These are phyloP conservation scores for Acleris sparsana DNA, from an alignment of 2,888 invertebrate species.

Conservation along the genomic window DNA sequence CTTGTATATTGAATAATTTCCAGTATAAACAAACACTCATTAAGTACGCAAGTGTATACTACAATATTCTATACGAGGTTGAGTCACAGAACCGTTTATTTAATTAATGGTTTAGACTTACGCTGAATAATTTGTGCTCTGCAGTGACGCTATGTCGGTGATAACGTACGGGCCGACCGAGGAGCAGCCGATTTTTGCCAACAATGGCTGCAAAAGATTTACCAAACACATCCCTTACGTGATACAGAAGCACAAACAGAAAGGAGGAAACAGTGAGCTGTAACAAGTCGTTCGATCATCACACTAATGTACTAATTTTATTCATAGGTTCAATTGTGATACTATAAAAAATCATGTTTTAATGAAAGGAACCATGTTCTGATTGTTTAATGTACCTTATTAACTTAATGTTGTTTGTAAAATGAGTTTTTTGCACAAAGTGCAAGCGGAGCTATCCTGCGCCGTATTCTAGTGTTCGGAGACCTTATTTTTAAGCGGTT, in stretches of 20 bases:
- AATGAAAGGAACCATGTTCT: constrained; percentile 7
- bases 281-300: constrained; percentile 25
- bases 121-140: constrained; percentile 43
- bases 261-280: constrained; percentile 40
- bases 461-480: too few relatives aligned
- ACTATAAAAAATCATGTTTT: constrained; percentile 13
- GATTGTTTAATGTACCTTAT: constrained; percentile 8
- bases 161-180: constrained; percentile 91
- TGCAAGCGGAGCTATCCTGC: background rate
- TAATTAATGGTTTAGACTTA: background rate
- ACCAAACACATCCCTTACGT: constrained; percentile 88
- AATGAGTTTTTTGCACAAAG: background rate
- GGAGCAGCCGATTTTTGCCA: constrained; percentile 89
- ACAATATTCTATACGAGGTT: too few relatives aligned
- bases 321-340: constrained; percentile 24
- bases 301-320: constrained; percentile 31
- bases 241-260: constrained; percentile 67
- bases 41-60: too few relatives aligned
- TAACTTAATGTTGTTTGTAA: constrained; percentile 3
- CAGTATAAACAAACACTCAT: too few relatives aligned
- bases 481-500: too few relatives aligned
- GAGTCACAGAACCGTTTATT: too few relatives aligned
- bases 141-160: constrained; percentile 85
- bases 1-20: too few relatives aligned
- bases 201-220: constrained; percentile 95